A percentile compares a stretch with the other conserved stretches of the same genome.
Conservation (phyloP, 92 coral and sea anemone genomes). For the Zoanthus sansibaricus region DNA sequence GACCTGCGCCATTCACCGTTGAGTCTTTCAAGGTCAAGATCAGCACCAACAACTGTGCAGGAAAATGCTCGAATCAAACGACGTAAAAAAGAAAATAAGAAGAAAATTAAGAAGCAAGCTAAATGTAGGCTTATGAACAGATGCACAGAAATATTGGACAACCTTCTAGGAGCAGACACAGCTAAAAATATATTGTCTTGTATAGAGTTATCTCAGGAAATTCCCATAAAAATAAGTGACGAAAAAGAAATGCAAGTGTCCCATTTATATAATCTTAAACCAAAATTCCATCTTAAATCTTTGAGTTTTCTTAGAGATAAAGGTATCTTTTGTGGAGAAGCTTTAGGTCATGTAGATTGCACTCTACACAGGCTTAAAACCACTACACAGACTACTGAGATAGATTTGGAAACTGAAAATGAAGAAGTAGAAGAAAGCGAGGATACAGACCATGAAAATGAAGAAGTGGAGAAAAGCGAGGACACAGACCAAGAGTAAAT, state of each 20-base stretch:
- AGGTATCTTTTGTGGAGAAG: slow-evolving; percentile 22
- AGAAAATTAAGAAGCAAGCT: too few species aligned
- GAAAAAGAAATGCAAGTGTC: slow-evolving; percentile 56
- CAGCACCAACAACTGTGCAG: neutral
- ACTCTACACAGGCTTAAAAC: slow-evolving; percentile 58
- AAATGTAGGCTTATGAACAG: too few species aligned
- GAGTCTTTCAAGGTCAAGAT: too few species aligned
- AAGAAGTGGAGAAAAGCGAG: slow-evolving; percentile 36
- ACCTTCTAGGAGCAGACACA: too few species aligned
- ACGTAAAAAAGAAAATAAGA: too few species aligned
- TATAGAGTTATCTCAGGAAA: neutral
- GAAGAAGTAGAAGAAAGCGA: slow-evolving; percentile 41
- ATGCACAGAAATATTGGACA: too few species aligned
- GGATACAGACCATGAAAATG: slow-evolving; percentile 38
- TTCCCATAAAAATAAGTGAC: slow-evolving; percentile 48
- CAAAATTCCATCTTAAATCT: slow-evolving; percentile 50
- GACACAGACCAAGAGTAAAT: slow-evolving; percentile 27
- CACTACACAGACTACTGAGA: slow-evolving; percentile 42
- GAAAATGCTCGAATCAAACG: neutral
- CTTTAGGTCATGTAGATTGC: slow-evolving; percentile 21
- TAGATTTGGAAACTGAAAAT: slow-evolving; percentile 46
- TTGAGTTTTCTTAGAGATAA: slow-evolving; percentile 33
- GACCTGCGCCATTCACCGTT: too few species aligned
- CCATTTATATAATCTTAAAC: slow-evolving; percentile 50
- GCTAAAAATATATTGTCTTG: too few species aligned